phyloP scores from a whole-genome alignment of 2,888 invertebrate genomes.

The Nymphalis urticae region DNA sequence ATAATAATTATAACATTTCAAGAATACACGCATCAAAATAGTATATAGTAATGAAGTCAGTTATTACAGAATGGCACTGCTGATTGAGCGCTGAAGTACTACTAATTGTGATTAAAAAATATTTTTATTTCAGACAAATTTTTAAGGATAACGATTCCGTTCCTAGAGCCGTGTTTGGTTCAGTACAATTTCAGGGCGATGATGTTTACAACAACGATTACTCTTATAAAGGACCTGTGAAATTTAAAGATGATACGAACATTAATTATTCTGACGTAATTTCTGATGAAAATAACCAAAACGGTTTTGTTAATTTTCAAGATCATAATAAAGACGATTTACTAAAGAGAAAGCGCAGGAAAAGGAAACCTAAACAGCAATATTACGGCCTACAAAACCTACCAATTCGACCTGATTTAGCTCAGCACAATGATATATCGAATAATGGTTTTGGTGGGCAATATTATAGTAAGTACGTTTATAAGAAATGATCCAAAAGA shows the following conservation, averaged over 20 bases:
- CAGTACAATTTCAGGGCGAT: slow-evolving; percentile 39
- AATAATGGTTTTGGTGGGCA: slow-evolving; percentile 34
- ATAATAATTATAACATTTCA: no score
- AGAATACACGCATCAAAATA: no score
- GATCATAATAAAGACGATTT: slow-evolving; percentile 19
- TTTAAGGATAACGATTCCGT: slow-evolving; percentile 35
- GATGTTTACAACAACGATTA: neutral
- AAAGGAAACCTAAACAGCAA: slow-evolving; percentile 39
- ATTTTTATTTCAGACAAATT: slow-evolving; percentile 46
- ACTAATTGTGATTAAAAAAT: neutral
- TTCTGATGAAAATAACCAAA: neutral
- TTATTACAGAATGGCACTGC: no score
- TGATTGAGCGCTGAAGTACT: no score
- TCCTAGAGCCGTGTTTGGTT: slow-evolving; percentile 39
- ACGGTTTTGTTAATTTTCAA: slow-evolving; percentile 34
- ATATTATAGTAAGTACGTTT: slow-evolving; percentile 42
- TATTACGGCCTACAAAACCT: slow-evolving; percentile 39
- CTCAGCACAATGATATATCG: neutral
- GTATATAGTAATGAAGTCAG: no score
- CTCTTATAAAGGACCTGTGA: neutral
- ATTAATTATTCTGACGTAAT: neutral
- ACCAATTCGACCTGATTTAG: slow-evolving; percentile 31
- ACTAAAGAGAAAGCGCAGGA: slow-evolving; percentile 49
- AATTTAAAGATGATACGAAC: slow-evolving; percentile 12
- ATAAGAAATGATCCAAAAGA: neutral